These are phyloP conservation scores for Molanna angustata DNA, from an alignment of 2,888 invertebrate species.

Conservation along the genomic window DNA sequence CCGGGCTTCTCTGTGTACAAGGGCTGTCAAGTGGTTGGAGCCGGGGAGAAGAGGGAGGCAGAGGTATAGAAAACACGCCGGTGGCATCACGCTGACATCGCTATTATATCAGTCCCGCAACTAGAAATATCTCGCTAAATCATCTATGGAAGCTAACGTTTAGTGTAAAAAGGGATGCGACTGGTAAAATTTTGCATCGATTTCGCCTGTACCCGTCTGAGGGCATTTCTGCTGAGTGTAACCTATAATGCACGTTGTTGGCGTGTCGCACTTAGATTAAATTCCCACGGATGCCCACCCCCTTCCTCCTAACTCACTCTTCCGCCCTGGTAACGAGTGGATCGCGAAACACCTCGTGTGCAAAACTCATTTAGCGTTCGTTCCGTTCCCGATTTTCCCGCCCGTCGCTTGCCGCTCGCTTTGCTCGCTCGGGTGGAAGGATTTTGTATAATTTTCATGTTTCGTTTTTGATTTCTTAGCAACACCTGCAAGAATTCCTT, in stretches of 20 bases:
- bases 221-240: too few species aligned
- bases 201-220: too few species aligned
- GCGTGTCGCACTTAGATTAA: not conserved
- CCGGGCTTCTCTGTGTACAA: not conserved
- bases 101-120: slow-evolving; percentile 16
- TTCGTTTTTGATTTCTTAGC: not conserved
- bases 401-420: not conserved
- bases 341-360: slow-evolving; percentile 9
- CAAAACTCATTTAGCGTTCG: slow-evolving; percentile 2
- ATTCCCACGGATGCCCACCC: slow-evolving; percentile 5
- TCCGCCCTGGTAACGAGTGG: slow-evolving; percentile 12
- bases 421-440: not conserved
- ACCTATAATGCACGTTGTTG: not conserved
- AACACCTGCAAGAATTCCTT: too few species aligned
- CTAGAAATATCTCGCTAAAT: not conserved
- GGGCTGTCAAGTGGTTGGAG: slow-evolving; percentile 8
- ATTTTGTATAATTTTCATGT: not conserved
- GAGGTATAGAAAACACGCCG: slow-evolving; percentile 5
- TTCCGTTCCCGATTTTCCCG: slow-evolving; percentile 4
- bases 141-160: not conserved
- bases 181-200: too few species aligned
- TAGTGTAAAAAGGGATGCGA: slow-evolving; percentile 6
- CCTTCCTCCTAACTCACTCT: slow-evolving; percentile 8
- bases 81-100: slow-evolving; percentile 21
- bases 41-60: not conserved